Conservation (phyloP, 2,797 vertebrate genomes). For the Psittacula echo region DNA sequence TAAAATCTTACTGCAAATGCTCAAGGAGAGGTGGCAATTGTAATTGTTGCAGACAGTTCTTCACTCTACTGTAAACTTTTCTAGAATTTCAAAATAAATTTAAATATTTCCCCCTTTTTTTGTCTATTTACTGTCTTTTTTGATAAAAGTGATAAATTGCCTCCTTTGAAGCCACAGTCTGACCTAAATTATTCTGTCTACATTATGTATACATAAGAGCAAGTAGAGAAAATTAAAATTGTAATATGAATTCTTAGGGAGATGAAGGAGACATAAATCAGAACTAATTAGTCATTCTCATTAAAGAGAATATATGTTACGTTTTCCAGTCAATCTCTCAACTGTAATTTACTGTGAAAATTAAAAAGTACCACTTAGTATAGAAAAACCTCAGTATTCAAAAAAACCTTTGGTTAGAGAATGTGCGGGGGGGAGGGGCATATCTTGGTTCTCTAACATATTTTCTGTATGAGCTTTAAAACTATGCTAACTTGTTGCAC, state of each 20-base stretch:
- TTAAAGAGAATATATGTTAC: conserved; percentile 15
- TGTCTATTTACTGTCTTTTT: neutral
- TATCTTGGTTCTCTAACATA: neutral
- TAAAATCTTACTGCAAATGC: neutral
- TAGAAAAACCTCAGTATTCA: neutral
- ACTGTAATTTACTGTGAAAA: conserved; percentile 25
- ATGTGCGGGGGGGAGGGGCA: neutral
- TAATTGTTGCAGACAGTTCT: neutral
- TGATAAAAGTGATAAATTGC: conserved; percentile 18
- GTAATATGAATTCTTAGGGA: conserved; percentile 4
- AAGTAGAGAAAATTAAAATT: conserved; percentile 6
- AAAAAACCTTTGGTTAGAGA: neutral
- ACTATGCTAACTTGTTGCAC: conserved; percentile 54
- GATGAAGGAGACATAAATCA: conserved; percentile 38
- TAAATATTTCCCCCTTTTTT: neutral
- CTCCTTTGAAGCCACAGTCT: conserved; percentile 26
- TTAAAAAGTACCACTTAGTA: neutral
- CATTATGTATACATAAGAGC: conserved; percentile 28
- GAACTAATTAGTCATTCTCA: conserved; percentile 30
- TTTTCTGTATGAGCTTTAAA: conserved; percentile 45
- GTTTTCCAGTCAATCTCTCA: conserved; percentile 23
- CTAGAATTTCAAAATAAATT: conserved; percentile 31
- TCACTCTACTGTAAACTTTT: neutral
- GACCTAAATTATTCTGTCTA: conserved; percentile 43
- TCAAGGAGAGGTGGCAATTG: neutral